Conservation (phyloP, 2,888 invertebrate genomes). For the Protophormia terraenovae region DNA sequence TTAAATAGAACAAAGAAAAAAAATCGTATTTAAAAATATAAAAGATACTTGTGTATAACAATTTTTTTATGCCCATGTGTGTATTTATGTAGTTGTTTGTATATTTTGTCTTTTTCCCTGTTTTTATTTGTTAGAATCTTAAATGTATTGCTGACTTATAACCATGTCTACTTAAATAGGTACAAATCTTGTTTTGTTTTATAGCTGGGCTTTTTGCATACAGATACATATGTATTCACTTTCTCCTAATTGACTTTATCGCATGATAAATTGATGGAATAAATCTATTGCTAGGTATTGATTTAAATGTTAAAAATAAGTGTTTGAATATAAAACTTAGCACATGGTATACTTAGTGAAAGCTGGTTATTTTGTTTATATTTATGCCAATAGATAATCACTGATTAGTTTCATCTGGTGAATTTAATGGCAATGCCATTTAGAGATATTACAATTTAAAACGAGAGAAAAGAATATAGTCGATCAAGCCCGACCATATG, state of each 20-base stretch:
- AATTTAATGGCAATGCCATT: too few species aligned
- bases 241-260: constrained; percentile 32
- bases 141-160: neutral
- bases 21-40: neutral
- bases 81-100: neutral
- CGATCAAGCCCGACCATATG: too few species aligned
- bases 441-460: too few species aligned
- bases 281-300: neutral
- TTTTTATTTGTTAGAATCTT: neutral
- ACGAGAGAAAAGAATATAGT: too few species aligned
- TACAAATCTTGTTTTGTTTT: neutral
- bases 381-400: too few species aligned
- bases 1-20: neutral
- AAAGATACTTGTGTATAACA: neutral
- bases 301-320: neutral
- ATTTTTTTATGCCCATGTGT: neutral
- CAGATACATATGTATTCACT: neutral
- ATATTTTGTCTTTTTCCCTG: neutral
- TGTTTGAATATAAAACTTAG: neutral
- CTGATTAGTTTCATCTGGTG: too few species aligned
- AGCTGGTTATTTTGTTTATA: neutral
- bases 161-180: neutral
- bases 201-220: neutral
- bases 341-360: neutral
- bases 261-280: constrained; percentile 3